Evolutionary conservation across 2,797 vertebrate genomes (phyloP).

Genomic region (Sparus aurata): DNA sequence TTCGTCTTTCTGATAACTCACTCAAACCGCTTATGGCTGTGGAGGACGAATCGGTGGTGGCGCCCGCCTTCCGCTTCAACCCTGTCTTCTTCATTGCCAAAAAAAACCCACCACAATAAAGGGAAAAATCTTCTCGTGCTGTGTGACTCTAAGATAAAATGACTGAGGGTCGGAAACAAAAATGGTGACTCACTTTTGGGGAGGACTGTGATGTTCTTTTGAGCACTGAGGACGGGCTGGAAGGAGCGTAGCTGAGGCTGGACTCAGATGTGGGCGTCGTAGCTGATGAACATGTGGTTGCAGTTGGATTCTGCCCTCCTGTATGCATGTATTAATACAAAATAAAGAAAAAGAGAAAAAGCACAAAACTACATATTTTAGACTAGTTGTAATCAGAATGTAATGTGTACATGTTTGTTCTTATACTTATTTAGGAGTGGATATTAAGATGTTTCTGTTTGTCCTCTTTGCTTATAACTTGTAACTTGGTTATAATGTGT

Average conservation of each 20-base stretch:
- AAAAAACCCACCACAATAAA: slow-evolving; percentile 8
- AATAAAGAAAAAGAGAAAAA: not conserved
- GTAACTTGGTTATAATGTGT: no score
- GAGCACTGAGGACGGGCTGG: slow-evolving; percentile 86
- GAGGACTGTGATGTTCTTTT: slow-evolving; percentile 85
- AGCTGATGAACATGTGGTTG: slow-evolving; percentile 73
- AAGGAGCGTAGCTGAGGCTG: slow-evolving; percentile 84
- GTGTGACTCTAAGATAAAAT: not conserved
- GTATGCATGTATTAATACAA: not conserved
- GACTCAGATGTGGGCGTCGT: slow-evolving; percentile 85
- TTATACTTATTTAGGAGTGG: no score
- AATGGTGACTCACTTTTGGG: slow-evolving; percentile 87
- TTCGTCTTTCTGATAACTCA: slow-evolving; percentile 87
- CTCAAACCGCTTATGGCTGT: slow-evolving; percentile 86
- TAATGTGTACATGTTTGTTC: no score
- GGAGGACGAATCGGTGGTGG: slow-evolving; percentile 86
- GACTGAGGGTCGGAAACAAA: not conserved
- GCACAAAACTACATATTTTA: no score
- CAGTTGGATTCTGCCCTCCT: slow-evolving; percentile 45
- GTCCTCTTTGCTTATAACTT: no score
- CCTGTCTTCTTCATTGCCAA: slow-evolving; percentile 87
- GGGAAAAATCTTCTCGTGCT: not conserved
- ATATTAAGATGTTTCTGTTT: no score
- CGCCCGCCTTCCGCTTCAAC: slow-evolving; percentile 91
- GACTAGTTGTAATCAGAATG: no score